A percentile compares a stretch with the other conserved stretches of the same genome.
Evolutionary conservation across 2,113 vertebrate species (phyloP).

Genomic region (Channa maculata): DNA sequence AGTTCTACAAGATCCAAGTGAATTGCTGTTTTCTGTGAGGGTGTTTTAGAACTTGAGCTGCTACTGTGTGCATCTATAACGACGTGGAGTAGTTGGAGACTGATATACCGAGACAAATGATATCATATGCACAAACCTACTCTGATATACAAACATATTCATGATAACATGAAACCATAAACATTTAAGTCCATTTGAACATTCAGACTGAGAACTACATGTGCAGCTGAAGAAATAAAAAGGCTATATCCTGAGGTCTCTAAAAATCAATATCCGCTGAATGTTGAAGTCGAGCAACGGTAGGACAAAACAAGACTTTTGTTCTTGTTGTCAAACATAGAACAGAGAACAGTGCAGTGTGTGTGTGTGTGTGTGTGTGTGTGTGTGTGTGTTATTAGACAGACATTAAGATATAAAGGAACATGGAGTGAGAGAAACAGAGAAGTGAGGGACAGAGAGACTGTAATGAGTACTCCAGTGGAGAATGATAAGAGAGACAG

Average conservation of each 20-base stretch:
- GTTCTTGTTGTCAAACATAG: conserved; percentile 1
- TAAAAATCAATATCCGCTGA: background rate
- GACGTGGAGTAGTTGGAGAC: too few species aligned
- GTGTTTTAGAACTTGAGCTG: background rate
- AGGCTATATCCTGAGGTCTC: background rate
- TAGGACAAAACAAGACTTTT: background rate
- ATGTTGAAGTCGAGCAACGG: background rate
- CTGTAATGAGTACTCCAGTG: conserved; percentile 74
- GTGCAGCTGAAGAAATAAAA: background rate
- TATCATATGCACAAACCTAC: background rate
- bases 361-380: background rate
- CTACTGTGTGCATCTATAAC: too few species aligned
- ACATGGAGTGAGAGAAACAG: conserved; percentile 34
- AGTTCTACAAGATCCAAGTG: too few species aligned
- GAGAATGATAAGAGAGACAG: conserved; percentile 73
- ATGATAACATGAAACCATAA: too few species aligned
- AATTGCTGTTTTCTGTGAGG: background rate
- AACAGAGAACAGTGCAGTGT: background rate
- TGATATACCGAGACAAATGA: background rate
- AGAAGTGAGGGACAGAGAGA: conserved; percentile 55
- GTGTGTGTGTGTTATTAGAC: conserved; percentile 27
- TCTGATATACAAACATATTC: background rate
- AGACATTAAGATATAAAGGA: conserved; percentile 55
- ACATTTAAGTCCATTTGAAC: background rate
- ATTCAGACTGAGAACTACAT: background rate